Evolutionary conservation across 2,888 invertebrate species (phyloP), one percentile per base, ranked within the genome.

Genomic region (Busseola fusca): DNA sequence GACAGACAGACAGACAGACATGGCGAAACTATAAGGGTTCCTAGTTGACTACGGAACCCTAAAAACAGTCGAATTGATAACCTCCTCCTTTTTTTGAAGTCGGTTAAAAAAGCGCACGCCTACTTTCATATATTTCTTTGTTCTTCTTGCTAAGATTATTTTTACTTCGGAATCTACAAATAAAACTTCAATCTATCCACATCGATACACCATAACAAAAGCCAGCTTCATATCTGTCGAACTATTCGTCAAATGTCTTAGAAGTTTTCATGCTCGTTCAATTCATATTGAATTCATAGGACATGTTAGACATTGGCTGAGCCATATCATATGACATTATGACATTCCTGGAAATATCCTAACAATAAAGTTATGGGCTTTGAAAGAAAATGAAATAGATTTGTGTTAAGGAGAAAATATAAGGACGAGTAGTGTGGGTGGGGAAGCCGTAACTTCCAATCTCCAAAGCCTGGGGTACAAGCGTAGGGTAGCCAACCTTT

Each of bases 241-340:
- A 27, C 57, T 40, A 58, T 70, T 58, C 27, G 56, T 62, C 40
- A 57, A 37, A 66, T 52, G 27, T 4, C 30, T 56, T 5, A 9
- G 3, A 71, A 14, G 25, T 48, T 60, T 63, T 18, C 21, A 30
- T 21, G 54, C 18, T 27, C 50, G 57, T 67, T 56, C 60, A 64
- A 71, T 68, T 69, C 18, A 66, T 73, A 66, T 58, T 9, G 64
- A 60, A 77, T 69, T 76, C 76, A 76, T 60, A 58, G 21, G 69
- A 64, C 10, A 45, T 12, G 7, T 69, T 67, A 67, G 10, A 25
- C 14, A 21, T 40, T 30, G 16, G 34, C 66, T 74, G n/a, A 57
- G 50, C 58, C 58, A 25, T 57, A 7, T 69, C 54, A 66, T 25
- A 18, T 59, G 10, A 50, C n/a, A 54, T n/a, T n/a, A n/a, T 56